Base-by-base conservation (phyloP, 2,113 vertebrate species). In the Candoia aspera region DNA sequence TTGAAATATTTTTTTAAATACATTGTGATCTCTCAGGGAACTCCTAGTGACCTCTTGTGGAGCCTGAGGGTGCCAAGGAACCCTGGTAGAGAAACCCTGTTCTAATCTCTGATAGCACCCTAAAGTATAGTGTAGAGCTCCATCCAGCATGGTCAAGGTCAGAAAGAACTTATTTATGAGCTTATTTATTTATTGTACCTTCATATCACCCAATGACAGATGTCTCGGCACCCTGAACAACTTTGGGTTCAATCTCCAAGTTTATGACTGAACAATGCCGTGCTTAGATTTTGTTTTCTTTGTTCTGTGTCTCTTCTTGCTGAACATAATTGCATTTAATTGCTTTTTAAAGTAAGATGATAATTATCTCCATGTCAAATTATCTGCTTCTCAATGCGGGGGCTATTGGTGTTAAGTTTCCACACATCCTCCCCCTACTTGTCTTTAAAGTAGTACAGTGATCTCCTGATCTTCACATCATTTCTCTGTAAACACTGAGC, bases 401-500 rank as follows among this genome's bases (percentile, higher is more conserved):
- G 73, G 91, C 90, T 62, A 46, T 90, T 95, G 90, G 83, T 93
- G 91, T 91, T 94, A 96, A 95, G 94, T 93, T n/a, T 96, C 96
- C 95, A 24, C 8, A 13, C 21, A 24, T 6, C 26, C 55, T 11
- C 21, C 6, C 24, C 21, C 19, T 42, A 42, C 89, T 90, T 84
- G 90, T 92, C 91, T 91, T 95, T 91, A 96, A 95, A 95, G 64
- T 87, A 90, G 86, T 94, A 46, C 83, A 94, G n/a, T 4, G 46
- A 86, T 95, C 90, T 94, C 91, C 93, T 95, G 93, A 95, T 96
- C 91, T 96, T 96, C 89, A 84, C 96, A 94, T 60, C 84, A 91
- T 88, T 95, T 95, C 91, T 96, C 94, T 94, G 92, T 91, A 95
- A 96, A 95, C 95, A 96, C 90, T 89, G 95, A 92, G 92, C 97